Conservation (phyloP, 1,140 invertebrate genomes). For the Solenopsis fugax region DNA sequence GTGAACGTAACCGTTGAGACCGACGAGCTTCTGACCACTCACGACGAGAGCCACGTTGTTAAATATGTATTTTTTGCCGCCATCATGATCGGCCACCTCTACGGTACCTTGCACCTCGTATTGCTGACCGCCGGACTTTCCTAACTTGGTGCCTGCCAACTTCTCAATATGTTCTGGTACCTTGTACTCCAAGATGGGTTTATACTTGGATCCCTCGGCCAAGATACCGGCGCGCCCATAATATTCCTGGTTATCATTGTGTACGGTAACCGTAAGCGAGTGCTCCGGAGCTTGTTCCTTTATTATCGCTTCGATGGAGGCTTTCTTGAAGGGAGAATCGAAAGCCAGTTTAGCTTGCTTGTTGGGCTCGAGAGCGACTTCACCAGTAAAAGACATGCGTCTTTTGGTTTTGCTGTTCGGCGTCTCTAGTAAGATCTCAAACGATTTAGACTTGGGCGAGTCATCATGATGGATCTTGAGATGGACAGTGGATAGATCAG, state of each 20-base stretch:
- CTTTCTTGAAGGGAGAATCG: conserved; percentile 88
- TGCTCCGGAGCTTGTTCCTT: conserved; percentile 88
- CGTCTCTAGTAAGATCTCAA: conserved; percentile 91
- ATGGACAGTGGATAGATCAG: conserved; percentile 89
- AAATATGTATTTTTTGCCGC: conserved; percentile 87
- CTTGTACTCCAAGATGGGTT: conserved; percentile 90
- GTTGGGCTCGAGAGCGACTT: conserved; percentile 86
- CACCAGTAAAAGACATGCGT: conserved; percentile 86
- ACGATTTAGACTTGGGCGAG: conserved; percentile 80
- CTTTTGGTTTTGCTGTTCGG: conserved; percentile 89
- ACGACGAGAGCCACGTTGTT: conserved; percentile 87
- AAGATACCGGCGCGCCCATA: conserved; percentile 89
- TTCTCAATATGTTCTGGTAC: conserved; percentile 87
- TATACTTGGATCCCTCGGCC: conserved; percentile 88
- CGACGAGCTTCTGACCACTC: conserved; percentile 83
- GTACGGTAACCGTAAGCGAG: conserved; percentile 86
- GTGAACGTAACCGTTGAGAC: conserved; percentile 87
- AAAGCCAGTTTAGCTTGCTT: conserved; percentile 87
- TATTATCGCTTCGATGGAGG: conserved; percentile 86
- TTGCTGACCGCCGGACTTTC: conserved; percentile 81
- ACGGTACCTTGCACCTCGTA: conserved; percentile 88
- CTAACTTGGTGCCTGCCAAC: conserved; percentile 75
- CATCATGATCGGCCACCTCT: conserved; percentile 85
- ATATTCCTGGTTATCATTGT: conserved; percentile 88
- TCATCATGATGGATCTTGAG: conserved; percentile 86